Percentiles rank a stretch among this genome's conserved stretches.
Conservation (phyloP, 2,888 invertebrate genomes). For the Microctonus aethiopoides region DNA sequence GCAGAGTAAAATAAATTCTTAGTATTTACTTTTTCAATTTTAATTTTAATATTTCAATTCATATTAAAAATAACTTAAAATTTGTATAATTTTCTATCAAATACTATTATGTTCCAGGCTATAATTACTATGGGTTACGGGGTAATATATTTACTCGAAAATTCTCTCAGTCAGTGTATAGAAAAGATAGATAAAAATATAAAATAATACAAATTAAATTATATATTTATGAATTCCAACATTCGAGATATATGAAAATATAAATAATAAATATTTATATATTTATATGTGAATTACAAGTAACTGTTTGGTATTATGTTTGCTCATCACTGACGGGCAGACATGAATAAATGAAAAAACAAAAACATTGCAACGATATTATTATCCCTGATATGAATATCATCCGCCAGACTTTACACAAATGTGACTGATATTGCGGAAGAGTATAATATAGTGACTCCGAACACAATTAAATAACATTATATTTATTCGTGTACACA, state of each 20-base stretch:
- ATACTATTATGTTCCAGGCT: too few relatives aligned
- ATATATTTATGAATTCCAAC: background rate
- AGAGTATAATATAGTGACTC: background rate
- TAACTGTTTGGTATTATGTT: constrained; percentile 32
- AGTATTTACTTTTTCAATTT: too few relatives aligned
- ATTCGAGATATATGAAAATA: background rate
- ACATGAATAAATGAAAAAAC: constrained; percentile 26
- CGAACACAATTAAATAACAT: background rate
- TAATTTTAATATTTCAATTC: too few relatives aligned
- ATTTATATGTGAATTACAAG: constrained; percentile 26
- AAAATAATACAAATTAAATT: background rate
- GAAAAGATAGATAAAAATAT: background rate
- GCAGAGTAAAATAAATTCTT: too few relatives aligned
- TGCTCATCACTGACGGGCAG: constrained; percentile 19
- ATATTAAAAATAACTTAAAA: too few relatives aligned
- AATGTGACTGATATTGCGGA: constrained; percentile 39
- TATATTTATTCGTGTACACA: background rate
- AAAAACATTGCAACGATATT: constrained; percentile 42
- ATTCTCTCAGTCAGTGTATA: too few relatives aligned
- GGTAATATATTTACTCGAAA: constrained; percentile 1
- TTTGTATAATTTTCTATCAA: too few relatives aligned
- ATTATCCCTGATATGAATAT: constrained; percentile 42
- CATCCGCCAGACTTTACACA: constrained; percentile 52
- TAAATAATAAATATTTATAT: background rate
- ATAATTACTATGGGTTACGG: too few relatives aligned